Evolutionary conservation across 2,113 vertebrate genomes (phyloP), one percentile per base, ranked within the genome.

Genomic region (Furnarius figulus): DNA sequence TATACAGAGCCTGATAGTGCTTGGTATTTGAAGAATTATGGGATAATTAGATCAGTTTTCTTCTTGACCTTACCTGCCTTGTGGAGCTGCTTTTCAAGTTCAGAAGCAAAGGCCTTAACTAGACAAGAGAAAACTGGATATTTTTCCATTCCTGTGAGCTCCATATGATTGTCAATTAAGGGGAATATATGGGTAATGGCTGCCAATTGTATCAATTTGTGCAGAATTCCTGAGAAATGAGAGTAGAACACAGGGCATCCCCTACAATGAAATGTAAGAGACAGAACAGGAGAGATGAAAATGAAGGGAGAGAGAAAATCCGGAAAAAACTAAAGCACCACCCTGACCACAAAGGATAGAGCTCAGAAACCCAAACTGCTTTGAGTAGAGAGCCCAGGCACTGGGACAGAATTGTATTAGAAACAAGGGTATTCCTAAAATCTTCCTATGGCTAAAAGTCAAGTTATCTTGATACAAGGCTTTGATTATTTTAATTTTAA

Each of bases 51-150:
- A 75, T 87, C 90, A 47, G 49, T 95, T 88, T 95, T 90, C 61
- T 95, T 93, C 88, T 84, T 95, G 90, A 94, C 95, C 92, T 94
- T 93, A 53, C 52, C 90, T 94, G 85, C 74, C 91, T 93, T 44
- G 52, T 79, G 70, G 61, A 87, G 66, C 85, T 90, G 88, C 83
- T 93, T 96, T 96, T 93, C 39, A 95, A 92, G 83, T 82, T 94
- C 0, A 6, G 86, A 97, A 95, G 90, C 53, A 95, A 97, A 97
- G 58, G 37, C 93, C 76, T 71, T 85, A 89, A 85, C 89, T 39
- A 76, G 91, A 72, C 62, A 46, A 92, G 91, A 89, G 70, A 89
- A 88, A 80, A 68, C 44, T 61, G 85, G 73, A 27, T 90, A 84
- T 93, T 94, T 63, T 70, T 37, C 67, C 87, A 86, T 96, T 78